Evolutionary conservation across 2,888 invertebrate genomes (phyloP).

Genomic region (Cantharis flavilabris): DNA sequence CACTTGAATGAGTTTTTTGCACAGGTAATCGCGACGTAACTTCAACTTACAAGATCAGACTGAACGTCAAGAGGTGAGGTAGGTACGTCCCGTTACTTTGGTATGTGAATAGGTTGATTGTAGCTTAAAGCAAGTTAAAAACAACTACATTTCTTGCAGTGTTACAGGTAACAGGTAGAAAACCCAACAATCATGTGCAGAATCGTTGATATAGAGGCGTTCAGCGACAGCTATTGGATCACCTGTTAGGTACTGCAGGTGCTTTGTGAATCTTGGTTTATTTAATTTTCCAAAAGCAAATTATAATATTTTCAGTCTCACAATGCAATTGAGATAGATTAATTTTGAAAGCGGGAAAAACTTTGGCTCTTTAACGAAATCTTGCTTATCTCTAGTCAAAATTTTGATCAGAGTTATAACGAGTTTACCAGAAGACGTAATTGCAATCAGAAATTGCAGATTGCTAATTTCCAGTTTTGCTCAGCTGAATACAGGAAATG

Average conservation of each 20-base stretch:
- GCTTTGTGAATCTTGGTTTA: neutral
- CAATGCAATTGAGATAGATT: too few species aligned
- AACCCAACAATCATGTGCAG: neutral
- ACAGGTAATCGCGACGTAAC: conserved; percentile 31
- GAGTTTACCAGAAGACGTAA: too few species aligned
- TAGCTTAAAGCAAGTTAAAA: neutral
- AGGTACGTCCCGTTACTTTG: conserved; percentile 54
- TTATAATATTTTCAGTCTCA: too few species aligned
- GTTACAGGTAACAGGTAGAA: neutral
- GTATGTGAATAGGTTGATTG: conserved; percentile 42
- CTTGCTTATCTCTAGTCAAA: too few species aligned
- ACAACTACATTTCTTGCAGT: neutral
- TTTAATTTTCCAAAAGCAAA: too few species aligned
- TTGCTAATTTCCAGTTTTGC: too few species aligned
- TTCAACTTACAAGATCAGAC: conserved; percentile 25
- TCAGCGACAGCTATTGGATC: neutral
- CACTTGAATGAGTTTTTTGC: conserved; percentile 31
- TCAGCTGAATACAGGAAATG: too few species aligned
- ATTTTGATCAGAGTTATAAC: too few species aligned
- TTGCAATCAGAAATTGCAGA: too few species aligned
- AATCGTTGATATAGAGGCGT: neutral
- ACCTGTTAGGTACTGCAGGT: neutral
- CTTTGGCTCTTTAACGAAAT: too few species aligned
- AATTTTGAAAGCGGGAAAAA: too few species aligned
- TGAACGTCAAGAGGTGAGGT: conserved; percentile 46